Evolutionary conservation across 2,113 vertebrate species (phyloP), one percentile per base, ranked within the genome.

Genomic region (Clarias gariepinus): DNA sequence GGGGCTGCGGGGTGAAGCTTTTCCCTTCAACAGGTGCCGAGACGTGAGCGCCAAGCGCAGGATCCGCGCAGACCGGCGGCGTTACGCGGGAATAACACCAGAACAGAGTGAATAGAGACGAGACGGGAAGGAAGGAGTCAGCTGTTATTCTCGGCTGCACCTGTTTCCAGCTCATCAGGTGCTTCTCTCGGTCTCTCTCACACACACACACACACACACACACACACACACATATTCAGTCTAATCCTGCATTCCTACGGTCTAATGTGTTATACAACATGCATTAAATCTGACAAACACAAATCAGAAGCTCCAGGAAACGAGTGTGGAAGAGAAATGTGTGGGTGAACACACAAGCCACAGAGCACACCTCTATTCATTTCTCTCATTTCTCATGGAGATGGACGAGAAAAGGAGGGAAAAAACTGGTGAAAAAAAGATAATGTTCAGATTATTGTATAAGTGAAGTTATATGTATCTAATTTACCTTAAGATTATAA

Each of bases 31-130:
- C 69, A 73, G 36, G 36, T 23, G 19, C 33, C 23, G 10, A 25
- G 41, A 74, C 41, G 13, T 25, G 25, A 47, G 21, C 41, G 5
- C 52, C 23, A 1, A 6, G 41, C 10, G 21, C 19, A 25, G 13
- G 25, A 25, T 16, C n/a, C 28, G 5, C 66, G 25, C 61, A 21
- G 47, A 28, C 71, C 82, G 8, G 23, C 7, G 19, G 25, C 7
- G n/a, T 55, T 69, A n/a, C 58, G 74, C 82, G 74, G 60, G 71
- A 57, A 57, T 33, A n/a, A 55, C 71, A 84, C 19, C 30, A 71
- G 47, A 60, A 36, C 47, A 47, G 47, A n/a, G 30, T 84, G 36
- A 61, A 84, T 19, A 33, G 55, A 58, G 57, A 73, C 2, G 68
- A 55, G 82, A 63, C 30, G n/a, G 63, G 69, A 74, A 84, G n/a